Evolutionary conservation across 1,140 invertebrate species (phyloP).

Genomic region (Pachyrhynchus sulphureomaculatus): DNA sequence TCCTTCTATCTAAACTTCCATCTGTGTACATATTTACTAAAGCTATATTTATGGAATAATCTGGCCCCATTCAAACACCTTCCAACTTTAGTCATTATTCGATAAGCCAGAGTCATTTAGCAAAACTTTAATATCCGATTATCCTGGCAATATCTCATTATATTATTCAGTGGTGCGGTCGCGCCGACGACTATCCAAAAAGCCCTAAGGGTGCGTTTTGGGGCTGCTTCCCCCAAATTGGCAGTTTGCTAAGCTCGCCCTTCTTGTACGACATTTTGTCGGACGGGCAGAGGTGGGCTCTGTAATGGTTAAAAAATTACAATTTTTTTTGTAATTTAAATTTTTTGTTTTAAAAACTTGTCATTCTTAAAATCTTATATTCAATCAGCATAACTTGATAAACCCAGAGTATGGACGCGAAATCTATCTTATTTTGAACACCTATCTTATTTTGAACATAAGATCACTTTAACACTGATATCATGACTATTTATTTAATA

Average conservation of each 20-base stretch:
- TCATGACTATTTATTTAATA: too few species aligned
- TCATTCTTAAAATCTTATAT: too few species aligned
- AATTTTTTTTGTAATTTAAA: too few species aligned
- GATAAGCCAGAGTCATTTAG: slow-evolving; percentile 15
- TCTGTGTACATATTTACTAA: slow-evolving; percentile 13
- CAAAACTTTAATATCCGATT: slow-evolving; percentile 23
- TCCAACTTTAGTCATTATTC: slow-evolving; percentile 15
- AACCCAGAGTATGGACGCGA: too few species aligned
- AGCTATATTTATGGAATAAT: slow-evolving; percentile 14
- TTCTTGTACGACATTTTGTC: not conserved
- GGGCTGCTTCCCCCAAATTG: slow-evolving; percentile 2
- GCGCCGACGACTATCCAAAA: not conserved
- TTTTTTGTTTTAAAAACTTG: too few species aligned
- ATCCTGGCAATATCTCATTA: slow-evolving; percentile 22
- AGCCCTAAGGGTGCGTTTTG: slow-evolving; percentile 12
- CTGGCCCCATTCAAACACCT: slow-evolving; percentile 16
- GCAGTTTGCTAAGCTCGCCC: slow-evolving; percentile 6
- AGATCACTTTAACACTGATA: too few species aligned
- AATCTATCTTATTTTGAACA: too few species aligned
- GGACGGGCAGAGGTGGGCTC: not conserved
- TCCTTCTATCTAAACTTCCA: not conserved
- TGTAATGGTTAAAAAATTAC: too few species aligned
- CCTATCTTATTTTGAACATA: too few species aligned
- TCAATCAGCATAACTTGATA: too few species aligned
- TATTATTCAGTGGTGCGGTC: slow-evolving; percentile 18